A percentile compares a stretch with the other conserved stretches of the same genome.
These are phyloP conservation scores for Arnoldichthys spilopterus DNA, from an alignment of 2,797 vertebrate species.

Conservation along the genomic window DNA sequence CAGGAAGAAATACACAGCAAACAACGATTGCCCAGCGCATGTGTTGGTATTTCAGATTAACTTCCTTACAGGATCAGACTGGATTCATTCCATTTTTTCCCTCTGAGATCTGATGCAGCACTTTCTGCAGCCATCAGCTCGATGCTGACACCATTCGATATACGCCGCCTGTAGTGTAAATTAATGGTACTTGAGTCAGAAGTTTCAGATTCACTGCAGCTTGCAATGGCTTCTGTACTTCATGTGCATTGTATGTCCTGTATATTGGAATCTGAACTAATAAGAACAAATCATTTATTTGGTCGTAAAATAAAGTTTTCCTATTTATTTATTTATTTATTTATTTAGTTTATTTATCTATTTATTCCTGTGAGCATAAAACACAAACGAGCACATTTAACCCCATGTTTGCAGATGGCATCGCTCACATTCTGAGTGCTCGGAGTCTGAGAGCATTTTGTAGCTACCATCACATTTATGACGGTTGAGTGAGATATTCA, in stretches of 20 bases:
- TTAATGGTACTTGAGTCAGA: too few relatives aligned
- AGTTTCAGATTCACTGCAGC: too few relatives aligned
- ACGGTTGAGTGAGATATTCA: slow-evolving; percentile 60
- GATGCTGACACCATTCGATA: too few relatives aligned
- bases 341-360: too few relatives aligned
- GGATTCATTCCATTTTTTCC: too few relatives aligned
- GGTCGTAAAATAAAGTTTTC: background rate
- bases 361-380: background rate
- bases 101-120: too few relatives aligned
- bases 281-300: background rate
- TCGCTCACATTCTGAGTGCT: background rate
- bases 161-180: too few relatives aligned
- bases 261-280: background rate
- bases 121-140: too few relatives aligned
- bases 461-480: slow-evolving; percentile 54
- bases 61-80: too few relatives aligned
- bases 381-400: background rate
- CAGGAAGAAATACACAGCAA: too few relatives aligned
- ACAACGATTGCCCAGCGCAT: too few relatives aligned
- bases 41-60: too few relatives aligned
- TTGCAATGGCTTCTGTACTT: background rate
- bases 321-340: background rate
- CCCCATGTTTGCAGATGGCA: background rate
- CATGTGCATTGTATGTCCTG: background rate
- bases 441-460: slow-evolving; percentile 35